Percentiles rank a stretch among this genome's conserved stretches.
These are phyloP conservation scores for Hydriomena furcata DNA, from an alignment of 2,888 invertebrate genomes.

Conservation along the genomic window DNA sequence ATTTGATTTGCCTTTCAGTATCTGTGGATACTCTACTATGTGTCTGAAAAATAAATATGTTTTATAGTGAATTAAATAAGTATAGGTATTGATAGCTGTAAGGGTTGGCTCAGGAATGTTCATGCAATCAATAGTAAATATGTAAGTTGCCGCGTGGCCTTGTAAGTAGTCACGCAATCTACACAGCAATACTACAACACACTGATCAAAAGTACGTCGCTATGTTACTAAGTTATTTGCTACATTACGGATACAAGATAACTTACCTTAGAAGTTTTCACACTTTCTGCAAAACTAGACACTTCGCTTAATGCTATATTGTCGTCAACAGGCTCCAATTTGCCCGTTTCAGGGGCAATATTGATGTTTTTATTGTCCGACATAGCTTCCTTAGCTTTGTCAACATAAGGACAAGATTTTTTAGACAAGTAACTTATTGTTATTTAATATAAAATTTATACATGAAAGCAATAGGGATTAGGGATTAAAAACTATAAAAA, in stretches of 20 bases:
- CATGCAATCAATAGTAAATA: slow-evolving; percentile 25
- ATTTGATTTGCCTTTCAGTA: slow-evolving; percentile 74
- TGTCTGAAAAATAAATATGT: slow-evolving; percentile 42
- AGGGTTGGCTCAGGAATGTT: slow-evolving; percentile 3
- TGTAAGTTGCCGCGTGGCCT: slow-evolving; percentile 27
- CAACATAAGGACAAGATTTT: slow-evolving; percentile 61
- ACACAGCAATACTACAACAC: not conserved
- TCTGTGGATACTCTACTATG: slow-evolving; percentile 54
- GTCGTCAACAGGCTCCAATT: slow-evolving; percentile 55
- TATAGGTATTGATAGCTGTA: not conserved
- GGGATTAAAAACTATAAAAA: not conserved
- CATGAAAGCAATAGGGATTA: not conserved
- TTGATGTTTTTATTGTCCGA: slow-evolving; percentile 73
- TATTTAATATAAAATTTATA: not conserved
- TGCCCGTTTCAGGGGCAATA: slow-evolving; percentile 61
- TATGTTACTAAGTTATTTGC: not conserved
- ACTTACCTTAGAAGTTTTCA: slow-evolving; percentile 65
- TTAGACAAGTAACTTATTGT: slow-evolving; percentile 16
- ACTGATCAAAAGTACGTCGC: not conserved
- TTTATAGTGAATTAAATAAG: not conserved
- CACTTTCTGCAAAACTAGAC: slow-evolving; percentile 64
- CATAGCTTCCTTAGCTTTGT: slow-evolving; percentile 63
- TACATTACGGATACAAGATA: not conserved
- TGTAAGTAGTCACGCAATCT: slow-evolving; percentile 28
- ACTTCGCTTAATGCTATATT: slow-evolving; percentile 67